These are phyloP conservation scores for Rhinolophus ferrumequinum DNA, from an alignment of 2,113 vertebrate genomes.

Conservation along the genomic window DNA sequence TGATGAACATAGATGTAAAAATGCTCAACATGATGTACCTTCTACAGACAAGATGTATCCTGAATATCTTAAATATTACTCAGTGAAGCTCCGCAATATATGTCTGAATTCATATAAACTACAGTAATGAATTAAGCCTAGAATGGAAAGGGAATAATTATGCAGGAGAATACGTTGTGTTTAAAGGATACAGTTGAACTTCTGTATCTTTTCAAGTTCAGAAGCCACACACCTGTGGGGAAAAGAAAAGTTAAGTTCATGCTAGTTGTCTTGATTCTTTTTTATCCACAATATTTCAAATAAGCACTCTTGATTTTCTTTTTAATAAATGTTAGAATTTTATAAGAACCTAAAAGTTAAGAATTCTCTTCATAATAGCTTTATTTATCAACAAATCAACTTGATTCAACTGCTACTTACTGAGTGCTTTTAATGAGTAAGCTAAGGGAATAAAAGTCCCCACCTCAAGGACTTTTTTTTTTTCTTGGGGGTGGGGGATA, in stretches of 20 bases:
- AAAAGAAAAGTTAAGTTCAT: slow-evolving; percentile 45
- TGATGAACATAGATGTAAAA: neutral
- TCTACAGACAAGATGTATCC: neutral
- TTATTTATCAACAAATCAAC: slow-evolving; percentile 29
- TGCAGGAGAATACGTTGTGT: neutral
- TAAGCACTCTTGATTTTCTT: neutral
- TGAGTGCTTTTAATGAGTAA: neutral
- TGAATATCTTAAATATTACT: slow-evolving; percentile 7
- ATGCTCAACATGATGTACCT: neutral
- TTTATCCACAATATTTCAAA: slow-evolving; percentile 47
- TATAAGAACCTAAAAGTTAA: slow-evolving; percentile 29
- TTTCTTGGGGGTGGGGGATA: no score
- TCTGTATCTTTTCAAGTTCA: slow-evolving; percentile 88
- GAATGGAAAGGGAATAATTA: slow-evolving; percentile 5
- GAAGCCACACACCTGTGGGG: slow-evolving; percentile 83
- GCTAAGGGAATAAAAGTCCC: neutral
- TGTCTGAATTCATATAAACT: neutral
- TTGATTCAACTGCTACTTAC: neutral
- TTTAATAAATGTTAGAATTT: slow-evolving; percentile 44
- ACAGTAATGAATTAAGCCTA: neutral
- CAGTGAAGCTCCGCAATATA: neutral
- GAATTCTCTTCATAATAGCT: slow-evolving; percentile 27
- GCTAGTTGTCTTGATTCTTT: neutral
- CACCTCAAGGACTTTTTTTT: neutral
- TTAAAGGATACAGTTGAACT: slow-evolving; percentile 89